Evolutionary conservation across 2,888 invertebrate genomes (phyloP), one percentile per base, ranked within the genome.

Genomic region (Agrochola circellaris): DNA sequence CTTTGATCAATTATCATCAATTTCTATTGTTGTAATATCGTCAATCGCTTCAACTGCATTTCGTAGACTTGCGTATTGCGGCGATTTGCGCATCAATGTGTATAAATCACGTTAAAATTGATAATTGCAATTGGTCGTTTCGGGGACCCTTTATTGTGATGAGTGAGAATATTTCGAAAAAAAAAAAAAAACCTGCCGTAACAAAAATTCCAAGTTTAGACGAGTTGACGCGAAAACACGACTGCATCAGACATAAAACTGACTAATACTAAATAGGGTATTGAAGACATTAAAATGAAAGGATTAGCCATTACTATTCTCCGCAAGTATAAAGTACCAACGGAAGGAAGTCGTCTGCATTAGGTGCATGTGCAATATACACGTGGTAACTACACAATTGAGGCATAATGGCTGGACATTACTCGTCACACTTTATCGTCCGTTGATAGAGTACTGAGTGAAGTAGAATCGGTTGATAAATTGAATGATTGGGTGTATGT

Each of bases 321-420:
- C 60, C 0, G 15, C 68, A 60, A 48, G 83, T 60, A 9, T 42
- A 1, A 15, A 51, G n/a, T 26, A 30, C n/a, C 42, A 64, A 83
- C 83, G 83, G 83, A 84, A 84, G 83, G 86, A 84, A 84, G 69
- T 48, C 71, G 73, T 73, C 70, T 83, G 72, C 69, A 66, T 66
- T 62, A 78, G n/a, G 42, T 79, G 79, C 75, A 78, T 60, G 79
- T 79, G 79, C 83, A 79, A 56, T 77, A 77, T 15, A 82, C 77
- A 77, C 60, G 79, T 66, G 65, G 65, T 79, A 60, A 79, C 66
- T 45, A 56, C 61, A 0, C n/a, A 1, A 66, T 61, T 45, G 30
- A 61, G 48, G n/a, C 56, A 58, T 67, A 62, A 73, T 81, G 23
- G 34, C 23, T 66, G 54, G 2, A 66, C 77, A 79, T n/a, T 8